phyloP scores from a whole-genome alignment of 2,888 invertebrate genomes.

The Leptopilina drosophilae region DNA sequence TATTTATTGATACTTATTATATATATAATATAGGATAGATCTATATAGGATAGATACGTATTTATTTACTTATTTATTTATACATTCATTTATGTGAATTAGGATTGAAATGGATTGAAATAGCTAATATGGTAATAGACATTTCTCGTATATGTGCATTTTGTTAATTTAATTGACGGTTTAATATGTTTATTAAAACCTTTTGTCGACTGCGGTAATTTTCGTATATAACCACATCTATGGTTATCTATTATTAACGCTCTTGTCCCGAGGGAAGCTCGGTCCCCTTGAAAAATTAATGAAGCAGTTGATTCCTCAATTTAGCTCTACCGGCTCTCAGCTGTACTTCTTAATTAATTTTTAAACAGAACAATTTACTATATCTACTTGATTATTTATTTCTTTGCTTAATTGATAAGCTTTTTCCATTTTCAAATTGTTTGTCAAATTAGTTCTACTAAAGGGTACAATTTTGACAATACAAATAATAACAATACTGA shows the following conservation, averaged over 20 bases:
- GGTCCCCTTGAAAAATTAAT: slow-evolving; percentile 13
- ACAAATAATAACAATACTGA: too few relatives aligned
- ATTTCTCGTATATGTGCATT: neutral
- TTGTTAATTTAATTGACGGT: neutral
- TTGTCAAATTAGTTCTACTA: too few relatives aligned
- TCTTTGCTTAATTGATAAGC: too few relatives aligned
- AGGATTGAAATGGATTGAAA: too few relatives aligned
- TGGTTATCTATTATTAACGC: slow-evolving; percentile 11
- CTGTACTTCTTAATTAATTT: neutral
- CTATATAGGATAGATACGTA: too few relatives aligned
- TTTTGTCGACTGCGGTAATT: neutral
- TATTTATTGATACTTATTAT: too few relatives aligned
- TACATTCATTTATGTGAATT: too few relatives aligned
- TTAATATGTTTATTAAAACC: neutral
- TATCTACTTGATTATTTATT: neutral
- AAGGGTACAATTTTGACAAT: too few relatives aligned
- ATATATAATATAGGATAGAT: too few relatives aligned
- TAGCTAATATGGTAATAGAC: neutral
- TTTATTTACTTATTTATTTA: too few relatives aligned
- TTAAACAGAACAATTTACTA: neutral
- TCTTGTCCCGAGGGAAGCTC: neutral
- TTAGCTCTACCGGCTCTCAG: neutral
- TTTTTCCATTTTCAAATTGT: too few relatives aligned
- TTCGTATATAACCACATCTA: neutral
- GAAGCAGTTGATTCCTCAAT: slow-evolving; percentile 15